Base-by-base conservation (phyloP, 2,113 vertebrate species). In the Corythornis madagascariensis region DNA sequence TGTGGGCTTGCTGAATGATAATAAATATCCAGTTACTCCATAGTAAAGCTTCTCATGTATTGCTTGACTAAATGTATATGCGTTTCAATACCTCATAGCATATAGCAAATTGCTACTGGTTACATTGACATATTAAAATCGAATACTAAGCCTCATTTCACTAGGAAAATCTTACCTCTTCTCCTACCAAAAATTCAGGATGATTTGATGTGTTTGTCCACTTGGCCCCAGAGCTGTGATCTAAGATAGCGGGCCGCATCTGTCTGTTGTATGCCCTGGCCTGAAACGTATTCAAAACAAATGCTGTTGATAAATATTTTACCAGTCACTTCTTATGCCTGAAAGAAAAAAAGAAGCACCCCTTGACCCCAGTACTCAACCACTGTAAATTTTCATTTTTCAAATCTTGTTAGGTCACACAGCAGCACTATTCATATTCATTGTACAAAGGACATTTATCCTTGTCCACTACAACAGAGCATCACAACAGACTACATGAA, bases 221-320 rank as follows among this genome's bases (percentile, higher is more conserved):
- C 94, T 99, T 99, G 88, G 98, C 97, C 86, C 98, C 98, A 81
- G 98, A 99, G 71, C 98, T 98, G 93, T 98, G 98, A 96, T 99
- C 99, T 55, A 99, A 96, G 86, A 99, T 98, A 12, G 99, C 99
- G 9, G 99, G 98, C 70, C 98, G 97, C 96, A 99, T 98, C 97
- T 99, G 99, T 89, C 98, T 99, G 96, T 99, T 99, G 96, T 99
- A 99, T 5, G 98, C 97, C 59, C 98, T 98, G 82, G 98, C 98
- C 99, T 99, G 89, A 75, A 93, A 95, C 10, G 42, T 17, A 50
- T 89, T 47, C 53, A 65, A 73, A 86, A n/a, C 50, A 88, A 86
- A 86, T 7, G 19, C 13, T 42, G 55, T 47, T 33, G 42, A 47
- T 55, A 83, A 83, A 48, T 55, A 81, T 42, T 91, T 75, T 42